Base-by-base conservation (phyloP, 2,113 vertebrate genomes). In the Oostethus manadensis region DNA sequence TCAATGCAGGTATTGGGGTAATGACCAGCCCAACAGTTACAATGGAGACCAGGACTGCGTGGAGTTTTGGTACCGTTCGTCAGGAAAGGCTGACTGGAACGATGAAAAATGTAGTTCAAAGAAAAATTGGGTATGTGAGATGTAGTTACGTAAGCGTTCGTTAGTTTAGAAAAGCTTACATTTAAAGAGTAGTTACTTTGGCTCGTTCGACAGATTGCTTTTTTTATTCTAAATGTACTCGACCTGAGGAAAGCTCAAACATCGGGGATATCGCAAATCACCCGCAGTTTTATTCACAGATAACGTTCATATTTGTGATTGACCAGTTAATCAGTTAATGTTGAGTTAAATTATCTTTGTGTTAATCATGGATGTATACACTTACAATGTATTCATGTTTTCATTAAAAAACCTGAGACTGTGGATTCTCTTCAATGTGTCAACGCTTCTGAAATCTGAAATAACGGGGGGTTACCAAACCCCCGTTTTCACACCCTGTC, bases 21-120 rank as follows among this genome's bases (percentile, higher is more conserved):
- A 60, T 53, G 55, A 17, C 16, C 85, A 87, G 46, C 85, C 85
- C 44, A 86, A 87, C 74, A 85, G 80, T 66, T 67, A 58, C 1
- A 20, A 69, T 0, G 85, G 83, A 14, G 35, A 85, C 59, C 85
- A 87, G 56, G 85, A 87, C 77, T 87, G 85, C 26, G 85, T 72
- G 26, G 85, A 85, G 58, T 76, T 84, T 58, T 78, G 72, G 83
- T 70, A 79, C 18, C 73, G 60, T 0, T 0, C 8, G 0, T 7
- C 60, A 18, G 54, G 65, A 5, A 0, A 0, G 0, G 81, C 74
- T 0, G 56, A 73, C 11, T 87, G 85, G 85, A 87, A 87, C 16
- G 85, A 87, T 13, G 80, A 84, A 51, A 63, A 35, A 44, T 87
- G 85, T 65, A 51, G 6, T 1, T 0, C 65, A 1, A 53, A 71